Evolutionary conservation across 2,888 invertebrate genomes (phyloP).

Genomic region (Aradus depressus): DNA sequence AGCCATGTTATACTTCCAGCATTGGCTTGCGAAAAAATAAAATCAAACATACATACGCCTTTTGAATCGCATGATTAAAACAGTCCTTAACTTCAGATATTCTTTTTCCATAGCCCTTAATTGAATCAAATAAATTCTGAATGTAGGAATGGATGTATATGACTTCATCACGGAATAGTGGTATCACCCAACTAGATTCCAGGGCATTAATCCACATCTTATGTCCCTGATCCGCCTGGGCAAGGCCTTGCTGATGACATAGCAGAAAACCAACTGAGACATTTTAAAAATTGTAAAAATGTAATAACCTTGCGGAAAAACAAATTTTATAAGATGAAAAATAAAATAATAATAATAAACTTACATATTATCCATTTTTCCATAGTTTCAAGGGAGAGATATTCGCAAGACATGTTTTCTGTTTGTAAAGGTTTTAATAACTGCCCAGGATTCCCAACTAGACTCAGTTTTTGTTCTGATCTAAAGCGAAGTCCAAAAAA

Average conservation of each 20-base stretch:
- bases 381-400: slow-evolving; percentile 84
- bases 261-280: slow-evolving; percentile 69
- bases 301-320: background rate
- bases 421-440: slow-evolving; percentile 88
- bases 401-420: slow-evolving; percentile 96
- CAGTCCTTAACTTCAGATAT: slow-evolving; percentile 94
- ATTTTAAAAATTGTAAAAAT: background rate
- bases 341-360: slow-evolving; percentile 27
- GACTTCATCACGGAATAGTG: slow-evolving; percentile 93
- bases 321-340: background rate
- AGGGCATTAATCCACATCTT: slow-evolving; percentile 86
- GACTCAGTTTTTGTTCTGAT: slow-evolving; percentile 80
- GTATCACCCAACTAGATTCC: slow-evolving; percentile 87
- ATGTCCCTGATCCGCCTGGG: slow-evolving; percentile 68
- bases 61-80: slow-evolving; percentile 78
- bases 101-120: slow-evolving; percentile 87
- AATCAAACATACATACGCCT: slow-evolving; percentile 60
- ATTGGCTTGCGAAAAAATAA: too few relatives aligned
- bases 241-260: slow-evolving; percentile 67
- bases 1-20: too few relatives aligned
- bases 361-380: slow-evolving; percentile 91
- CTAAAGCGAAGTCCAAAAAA: slow-evolving; percentile 35
- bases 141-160: slow-evolving; percentile 90
- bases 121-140: slow-evolving; percentile 82
- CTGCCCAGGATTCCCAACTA: slow-evolving; percentile 89